phyloP scores from a whole-genome alignment of 2,888 invertebrate genomes.

The Lasioglossum figueresi region DNA sequence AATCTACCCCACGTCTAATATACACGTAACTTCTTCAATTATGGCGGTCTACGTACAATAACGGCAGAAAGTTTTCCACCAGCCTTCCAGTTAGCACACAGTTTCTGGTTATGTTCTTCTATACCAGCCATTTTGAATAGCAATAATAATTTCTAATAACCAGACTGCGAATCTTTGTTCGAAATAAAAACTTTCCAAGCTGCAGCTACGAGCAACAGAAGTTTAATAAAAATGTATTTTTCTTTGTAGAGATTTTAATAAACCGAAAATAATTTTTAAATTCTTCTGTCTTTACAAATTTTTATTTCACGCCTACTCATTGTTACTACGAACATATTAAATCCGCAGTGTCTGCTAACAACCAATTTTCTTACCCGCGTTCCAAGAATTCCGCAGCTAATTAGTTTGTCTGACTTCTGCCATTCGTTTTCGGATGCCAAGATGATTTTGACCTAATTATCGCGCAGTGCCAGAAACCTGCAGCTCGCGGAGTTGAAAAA shows the following conservation, averaged over 20 bases:
- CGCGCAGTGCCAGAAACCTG: not conserved
- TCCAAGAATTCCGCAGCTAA: not conserved
- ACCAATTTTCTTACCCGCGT: not conserved
- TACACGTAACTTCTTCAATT: conserved; percentile 5
- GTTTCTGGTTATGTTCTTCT: not conserved
- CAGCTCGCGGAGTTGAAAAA: not conserved
- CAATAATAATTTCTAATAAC: not conserved
- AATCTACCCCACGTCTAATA: not conserved
- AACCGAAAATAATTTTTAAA: not conserved
- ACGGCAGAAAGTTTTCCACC: not conserved
- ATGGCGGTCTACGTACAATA: not conserved
- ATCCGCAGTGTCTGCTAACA: no score
- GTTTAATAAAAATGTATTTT: not conserved
- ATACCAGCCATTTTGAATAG: not conserved
- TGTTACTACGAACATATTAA: no score
- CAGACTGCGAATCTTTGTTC: not conserved
- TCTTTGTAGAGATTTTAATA: not conserved
- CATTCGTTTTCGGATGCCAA: not conserved
- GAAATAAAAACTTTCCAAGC: not conserved
- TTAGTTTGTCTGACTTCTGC: not conserved
- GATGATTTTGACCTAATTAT: not conserved
- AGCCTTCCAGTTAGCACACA: not conserved
- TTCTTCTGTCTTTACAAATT: not conserved
- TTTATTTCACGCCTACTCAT: not conserved
- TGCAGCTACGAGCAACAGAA: not conserved